Percentiles rank a stretch among this genome's conserved stretches.
These are phyloP conservation scores for Neolamprologus hecqui DNA, from an alignment of 2,113 vertebrate species.

Conservation along the genomic window DNA sequence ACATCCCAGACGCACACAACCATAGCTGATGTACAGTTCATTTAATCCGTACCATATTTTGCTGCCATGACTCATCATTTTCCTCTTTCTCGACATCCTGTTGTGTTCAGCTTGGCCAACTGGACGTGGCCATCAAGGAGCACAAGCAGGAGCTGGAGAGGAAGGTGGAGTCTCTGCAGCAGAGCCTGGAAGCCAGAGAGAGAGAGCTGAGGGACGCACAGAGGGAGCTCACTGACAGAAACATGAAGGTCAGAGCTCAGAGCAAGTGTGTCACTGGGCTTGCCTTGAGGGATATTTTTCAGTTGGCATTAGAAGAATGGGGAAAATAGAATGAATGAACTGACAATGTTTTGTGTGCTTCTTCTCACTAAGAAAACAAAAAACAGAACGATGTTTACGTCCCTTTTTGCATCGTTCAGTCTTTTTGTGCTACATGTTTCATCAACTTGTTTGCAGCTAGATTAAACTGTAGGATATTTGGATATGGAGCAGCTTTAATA, in stretches of 20 bases:
- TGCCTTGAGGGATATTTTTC: not conserved
- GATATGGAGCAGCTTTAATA: not conserved
- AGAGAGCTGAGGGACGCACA: constrained; percentile 74
- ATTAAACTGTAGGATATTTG: not conserved
- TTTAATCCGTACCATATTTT: not conserved
- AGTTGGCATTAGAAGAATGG: not conserved
- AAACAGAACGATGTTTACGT: not conserved
- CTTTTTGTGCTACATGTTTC: not conserved
- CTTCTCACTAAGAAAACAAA: not conserved
- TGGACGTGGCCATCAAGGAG: constrained; percentile 85
- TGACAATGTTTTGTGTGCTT: not conserved
- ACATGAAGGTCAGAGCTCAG: constrained; percentile 73
- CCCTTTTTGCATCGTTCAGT: not conserved
- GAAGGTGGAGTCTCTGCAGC: constrained; percentile 81
- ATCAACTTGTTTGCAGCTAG: not conserved
- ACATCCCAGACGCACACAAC: not conserved
- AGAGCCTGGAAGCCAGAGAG: constrained; percentile 76
- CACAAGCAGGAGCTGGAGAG: constrained; percentile 85
- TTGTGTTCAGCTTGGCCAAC: constrained; percentile 78
- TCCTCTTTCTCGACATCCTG: not conserved
- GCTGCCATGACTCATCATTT: not conserved
- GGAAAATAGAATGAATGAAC: not conserved
- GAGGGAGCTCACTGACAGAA: constrained; percentile 76
- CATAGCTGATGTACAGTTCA: not conserved
- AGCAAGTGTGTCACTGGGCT: not conserved